Base-by-base conservation (phyloP, 2,888 invertebrate species). In the Chloroclysta siterata region DNA sequence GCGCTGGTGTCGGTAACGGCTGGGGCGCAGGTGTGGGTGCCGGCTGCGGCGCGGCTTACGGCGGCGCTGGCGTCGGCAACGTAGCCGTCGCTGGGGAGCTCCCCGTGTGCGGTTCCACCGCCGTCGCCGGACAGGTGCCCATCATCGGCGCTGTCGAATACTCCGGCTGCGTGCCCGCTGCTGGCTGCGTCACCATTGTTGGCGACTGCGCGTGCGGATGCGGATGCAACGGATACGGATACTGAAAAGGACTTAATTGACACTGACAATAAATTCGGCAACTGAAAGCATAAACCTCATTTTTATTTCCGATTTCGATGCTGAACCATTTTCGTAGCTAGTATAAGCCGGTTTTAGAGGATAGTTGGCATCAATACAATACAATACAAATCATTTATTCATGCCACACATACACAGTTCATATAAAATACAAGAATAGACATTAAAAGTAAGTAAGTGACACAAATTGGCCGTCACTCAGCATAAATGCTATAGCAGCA, bases 51-150 rank as follows among this genome's bases (percentile, higher is more conserved):
- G 72, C 64, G 8, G 67, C 72, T 4, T 75, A 72, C 63, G 75
- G 73, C 39, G 75, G 74, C 51, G 60, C 60, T 39, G 78, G 79
- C 13, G 46, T 70, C 57, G 77, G 76, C 28, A 75, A 79, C 63
- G 65, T 80, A 22, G 73, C 71, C 3, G 78, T 78, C 28, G 71
- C 70, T 7, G 80, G 81, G 1, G 75, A 76, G 63, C 66, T 81
- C 55, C 76, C 74, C n/a, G 83, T 80, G 13, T 73, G 70, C 29
- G 81, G 83, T 36, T 66, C 71, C 46, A 71, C 82, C 33, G 62
- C 68, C 28, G 60, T 72, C 39, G 52, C 61, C 7, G 72, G 72
- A 11, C 72, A 67, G 57, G 70, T 72, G 22, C 71, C 72, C 59
- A 69, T 72, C 63, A 71, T 75, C 53, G 75, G 73, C 10, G 65